Percentiles rank a stretch among this genome's conserved stretches.
Conservation (phyloP, 2,113 vertebrate species). For the Capreolus pygargus region DNA sequence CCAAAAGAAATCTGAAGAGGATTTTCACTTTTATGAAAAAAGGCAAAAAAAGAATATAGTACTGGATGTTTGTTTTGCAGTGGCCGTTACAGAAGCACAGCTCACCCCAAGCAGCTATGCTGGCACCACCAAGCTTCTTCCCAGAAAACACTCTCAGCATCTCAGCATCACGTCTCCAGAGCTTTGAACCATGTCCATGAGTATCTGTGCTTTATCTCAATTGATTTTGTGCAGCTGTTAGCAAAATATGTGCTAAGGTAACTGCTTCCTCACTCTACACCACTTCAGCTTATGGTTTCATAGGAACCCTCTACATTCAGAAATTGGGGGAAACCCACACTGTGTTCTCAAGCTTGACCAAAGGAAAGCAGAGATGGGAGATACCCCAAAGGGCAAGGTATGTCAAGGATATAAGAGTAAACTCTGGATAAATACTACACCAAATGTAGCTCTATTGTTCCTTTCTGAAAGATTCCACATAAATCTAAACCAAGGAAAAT, state of each 20-base stretch:
- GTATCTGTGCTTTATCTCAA: not conserved
- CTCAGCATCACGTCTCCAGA: not conserved
- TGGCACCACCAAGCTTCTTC: not conserved
- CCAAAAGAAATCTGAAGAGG: not conserved
- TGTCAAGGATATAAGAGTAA: not conserved
- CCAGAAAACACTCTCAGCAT: not conserved
- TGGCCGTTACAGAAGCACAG: not conserved
- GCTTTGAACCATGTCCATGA: not conserved
- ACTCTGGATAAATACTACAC: not conserved
- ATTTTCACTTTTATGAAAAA: not conserved
- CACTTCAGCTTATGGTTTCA: not conserved
- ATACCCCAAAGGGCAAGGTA: not conserved
- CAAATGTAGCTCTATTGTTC: not conserved
- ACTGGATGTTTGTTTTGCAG: not conserved
- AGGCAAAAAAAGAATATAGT: not conserved
- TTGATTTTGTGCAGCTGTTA: not conserved
- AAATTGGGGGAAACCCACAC: rapidly evolving
- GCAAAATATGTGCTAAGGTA: not conserved
- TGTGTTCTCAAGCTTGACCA: not conserved
- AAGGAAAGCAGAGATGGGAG: not conserved
- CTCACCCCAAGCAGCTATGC: too few relatives aligned
- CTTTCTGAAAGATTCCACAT: not conserved
- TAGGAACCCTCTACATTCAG: not conserved
- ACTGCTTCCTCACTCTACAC: not conserved
- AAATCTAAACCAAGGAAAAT: not conserved